Base-by-base conservation (phyloP, 2,888 invertebrate species). In the Cartodere bifasciata region DNA sequence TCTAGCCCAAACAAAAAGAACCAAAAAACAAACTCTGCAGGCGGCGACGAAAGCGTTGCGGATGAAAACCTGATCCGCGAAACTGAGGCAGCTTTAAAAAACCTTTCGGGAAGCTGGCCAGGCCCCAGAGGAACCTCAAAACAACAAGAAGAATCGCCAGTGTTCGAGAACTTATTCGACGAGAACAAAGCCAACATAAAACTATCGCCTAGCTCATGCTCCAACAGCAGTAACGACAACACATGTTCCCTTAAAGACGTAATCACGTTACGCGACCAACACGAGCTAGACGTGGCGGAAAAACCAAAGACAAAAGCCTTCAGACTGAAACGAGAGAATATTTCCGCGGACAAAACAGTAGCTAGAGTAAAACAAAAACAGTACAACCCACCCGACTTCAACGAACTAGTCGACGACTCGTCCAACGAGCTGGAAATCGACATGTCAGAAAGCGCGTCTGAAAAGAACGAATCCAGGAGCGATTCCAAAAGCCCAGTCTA, bases 51-150 rank as follows among this genome's bases (percentile, higher is more conserved):
- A 30, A 53, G 53, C 29, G 50, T 47, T 10, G 83, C 84, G 46
- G 82, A 86, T 50, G 88, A 88, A 55, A 79, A 77, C 1, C 67
- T 86, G 31, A 84, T 90, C 39, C 68, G 84, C 29, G 88, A 90
- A 57, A 87, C 90, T 2, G 87, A 88, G 55, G 84, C 84, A 2
- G 87, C 87, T 0, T 58, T 90, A 16, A 83, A 84, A 55, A 82
- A 82, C 44, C 62, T 90, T n/a, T 85, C 87, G 0, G 85, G 84
- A 10, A 84, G 79, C 54, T 86, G 86, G 81, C 75, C 78, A 4
- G 80, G 80, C 9, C 74, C 75, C 14, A 61, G 75, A 26, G 70
- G 70, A 4, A 70, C 71, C 16, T 51, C 65, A 5, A 62, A 72
- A 30, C 64, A 65, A 34, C 77, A 78, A 47, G 83, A 85, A 41